Base-by-base conservation (phyloP, 1,140 invertebrate genomes). In the Anastrepha obliqua region DNA sequence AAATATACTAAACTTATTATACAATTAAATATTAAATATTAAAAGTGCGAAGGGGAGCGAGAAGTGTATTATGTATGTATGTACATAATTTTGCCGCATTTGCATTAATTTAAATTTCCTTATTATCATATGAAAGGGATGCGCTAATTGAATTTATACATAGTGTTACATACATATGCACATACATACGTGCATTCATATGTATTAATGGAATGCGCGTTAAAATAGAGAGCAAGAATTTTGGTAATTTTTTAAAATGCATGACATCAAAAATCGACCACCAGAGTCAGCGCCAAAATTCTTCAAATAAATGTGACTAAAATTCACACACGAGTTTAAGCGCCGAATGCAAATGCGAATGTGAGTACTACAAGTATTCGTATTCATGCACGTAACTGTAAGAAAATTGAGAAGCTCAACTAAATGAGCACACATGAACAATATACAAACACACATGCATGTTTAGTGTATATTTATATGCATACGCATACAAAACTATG, bases 51-150 rank as follows among this genome's bases (percentile, higher is more conserved):
- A 11, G 1, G 64, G 11, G 9, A 11, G 2, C 9, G 20, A 39
- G 29, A 39, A 65, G 20, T 65, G 29, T 65, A 62, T 13, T 13
- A 67, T 11, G 0, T 67, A 67, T 13, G 29, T 42, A 67, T 42
- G 42, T 44, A 42, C 39, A 70, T 70, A 70, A 9, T 70, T 65
- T 29, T 42, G 39, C 13, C 67, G 15, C 15, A 74, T 47, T 74
- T 74, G 6, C 2, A 44, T 74, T 74, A 74, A 74, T 74, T 74
- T 74, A 17, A 74, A 74, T 44, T 47, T 74, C 42, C 67, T 7
- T 67, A 11, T 11, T n/a, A 6, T 47, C 42, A n/a, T 5, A 74
- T n/a, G 9, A 47, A 74, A 74, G 15, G 39, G 44, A 39, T 17
- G 11, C 44, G 42, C 17, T 47, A 74, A 74, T 74, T 74, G 39